Percentiles rank a stretch among this genome's conserved stretches.
Conservation (phyloP, 92 coral and sea anemone genomes). For the Porites divaricata region DNA sequence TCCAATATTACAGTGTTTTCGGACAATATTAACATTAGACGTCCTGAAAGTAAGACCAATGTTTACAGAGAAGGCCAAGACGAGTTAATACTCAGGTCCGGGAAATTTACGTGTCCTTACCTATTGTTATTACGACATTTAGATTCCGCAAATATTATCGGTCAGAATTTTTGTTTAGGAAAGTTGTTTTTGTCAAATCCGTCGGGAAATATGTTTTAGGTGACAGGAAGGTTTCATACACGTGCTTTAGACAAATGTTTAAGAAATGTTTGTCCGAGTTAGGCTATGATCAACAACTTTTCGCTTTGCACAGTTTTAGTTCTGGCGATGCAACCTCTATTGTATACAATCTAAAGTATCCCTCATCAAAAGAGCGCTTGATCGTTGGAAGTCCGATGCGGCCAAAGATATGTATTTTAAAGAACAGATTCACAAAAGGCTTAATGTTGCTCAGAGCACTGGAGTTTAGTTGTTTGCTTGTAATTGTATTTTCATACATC, state of each 20-base stretch:
- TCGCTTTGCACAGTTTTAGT: slow-evolving; percentile 46
- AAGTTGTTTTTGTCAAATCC: not conserved
- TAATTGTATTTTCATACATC: not conserved
- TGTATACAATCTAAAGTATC: slow-evolving; percentile 20
- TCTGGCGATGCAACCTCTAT: slow-evolving; percentile 55
- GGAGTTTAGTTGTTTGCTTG: slow-evolving; percentile 7
- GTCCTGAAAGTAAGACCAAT: too few species aligned
- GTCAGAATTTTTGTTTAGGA: not conserved
- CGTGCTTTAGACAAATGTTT: not conserved
- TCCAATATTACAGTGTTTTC: too few species aligned
- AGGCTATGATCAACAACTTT: slow-evolving; percentile 46
- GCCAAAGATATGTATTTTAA: too few species aligned
- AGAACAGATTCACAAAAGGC: not conserved
- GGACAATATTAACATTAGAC: too few species aligned
- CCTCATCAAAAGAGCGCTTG: slow-evolving; percentile 40
- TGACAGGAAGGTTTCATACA: slow-evolving; percentile 1
- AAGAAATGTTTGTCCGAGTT: not conserved
- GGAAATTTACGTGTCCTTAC: too few species aligned
- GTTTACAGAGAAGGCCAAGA: too few species aligned
- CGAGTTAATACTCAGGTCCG: too few species aligned
- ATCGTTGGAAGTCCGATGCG: slow-evolving; percentile 50
- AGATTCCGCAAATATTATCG: too few species aligned
- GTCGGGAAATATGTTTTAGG: not conserved
- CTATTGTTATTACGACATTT: too few species aligned
- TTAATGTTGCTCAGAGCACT: slow-evolving; percentile 12